Evolutionary conservation across 2,113 vertebrate species (phyloP), one percentile per base, ranked within the genome.

Genomic region (Fulica atra): DNA sequence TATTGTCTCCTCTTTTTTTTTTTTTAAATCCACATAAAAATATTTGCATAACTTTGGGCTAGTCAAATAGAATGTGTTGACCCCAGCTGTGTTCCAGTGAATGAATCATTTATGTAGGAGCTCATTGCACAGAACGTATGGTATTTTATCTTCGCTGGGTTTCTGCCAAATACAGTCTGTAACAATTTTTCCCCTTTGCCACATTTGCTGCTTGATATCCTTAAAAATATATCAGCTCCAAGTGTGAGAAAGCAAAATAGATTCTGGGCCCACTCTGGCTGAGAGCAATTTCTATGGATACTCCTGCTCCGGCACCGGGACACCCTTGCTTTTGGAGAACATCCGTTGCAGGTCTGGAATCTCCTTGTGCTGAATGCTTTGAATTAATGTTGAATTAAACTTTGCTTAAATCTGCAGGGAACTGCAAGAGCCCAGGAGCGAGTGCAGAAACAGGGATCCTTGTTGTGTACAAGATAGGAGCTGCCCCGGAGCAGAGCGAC

Each of bases 61-160:
- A 57, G 86, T 87, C 80, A 85, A 8, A 88, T 36, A 87, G 85
- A 91, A 96, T 68, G 71, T 87, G 77, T 73, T 96, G 90, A 86
- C 89, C 92, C 91, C 95, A 87, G 92, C 87, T 95, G 72, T 71
- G 71, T 89, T 92, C 89, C 61, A 78, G 63, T 82, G 91, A 97
- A 96, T 96, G 82, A 96, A 81, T 88, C 90, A 92, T 89, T 94
- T 94, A 85, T 86, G 89, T 17, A 94, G 84, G 91, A 88, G 81
- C 92, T 89, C 89, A 89, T 66, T 93, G 89, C 96, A 96, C 95
- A 96, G 94, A 95, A 96, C 81, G 88, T 95, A 96, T 95, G 92
- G 92, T 92, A 94, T 95, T 97, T 97, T 96, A 96, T 95, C 95
- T 97, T 86, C 66, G 82, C 77, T 83, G 93, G 91, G 78, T 79